Evolutionary conservation across 2,113 vertebrate genomes (phyloP).

Genomic region (Gulo gulo): DNA sequence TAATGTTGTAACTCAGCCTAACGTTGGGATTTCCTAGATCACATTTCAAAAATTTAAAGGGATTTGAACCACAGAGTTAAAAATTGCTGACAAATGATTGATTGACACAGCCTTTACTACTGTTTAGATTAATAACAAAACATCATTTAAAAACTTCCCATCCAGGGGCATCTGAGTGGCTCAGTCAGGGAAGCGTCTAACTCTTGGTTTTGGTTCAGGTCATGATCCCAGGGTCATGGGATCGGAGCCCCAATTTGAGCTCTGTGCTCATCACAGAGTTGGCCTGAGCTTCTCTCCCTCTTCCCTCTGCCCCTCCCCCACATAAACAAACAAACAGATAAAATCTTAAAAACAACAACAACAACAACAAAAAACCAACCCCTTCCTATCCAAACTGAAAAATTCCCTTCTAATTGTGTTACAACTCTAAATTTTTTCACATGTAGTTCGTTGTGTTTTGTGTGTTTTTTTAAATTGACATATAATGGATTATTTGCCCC

Average conservation of each 20-base stretch:
- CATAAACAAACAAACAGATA: background rate
- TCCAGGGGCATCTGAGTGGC: background rate
- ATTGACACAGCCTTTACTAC: background rate
- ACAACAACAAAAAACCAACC: background rate
- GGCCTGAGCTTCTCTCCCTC: background rate
- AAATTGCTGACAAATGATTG: background rate
- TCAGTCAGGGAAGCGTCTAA: too few species aligned
- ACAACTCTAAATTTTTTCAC: background rate
- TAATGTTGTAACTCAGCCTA: background rate
- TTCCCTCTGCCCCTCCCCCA: background rate
- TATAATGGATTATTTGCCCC: too few species aligned
- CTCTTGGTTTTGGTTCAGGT: too few species aligned
- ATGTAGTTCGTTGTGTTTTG: background rate
- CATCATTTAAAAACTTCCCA: background rate
- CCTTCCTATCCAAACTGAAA: background rate
- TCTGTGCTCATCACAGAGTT: background rate
- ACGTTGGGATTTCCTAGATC: constrained; percentile 21
- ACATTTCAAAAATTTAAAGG: background rate
- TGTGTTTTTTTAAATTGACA: background rate
- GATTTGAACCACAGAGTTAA: background rate
- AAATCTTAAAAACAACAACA: background rate
- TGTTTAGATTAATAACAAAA: background rate
- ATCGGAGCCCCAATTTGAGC: background rate
- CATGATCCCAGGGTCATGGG: background rate
- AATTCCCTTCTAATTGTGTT: background rate